phyloP scores from a whole-genome alignment of 2,797 vertebrate genomes.

The Poecilia velifera region DNA sequence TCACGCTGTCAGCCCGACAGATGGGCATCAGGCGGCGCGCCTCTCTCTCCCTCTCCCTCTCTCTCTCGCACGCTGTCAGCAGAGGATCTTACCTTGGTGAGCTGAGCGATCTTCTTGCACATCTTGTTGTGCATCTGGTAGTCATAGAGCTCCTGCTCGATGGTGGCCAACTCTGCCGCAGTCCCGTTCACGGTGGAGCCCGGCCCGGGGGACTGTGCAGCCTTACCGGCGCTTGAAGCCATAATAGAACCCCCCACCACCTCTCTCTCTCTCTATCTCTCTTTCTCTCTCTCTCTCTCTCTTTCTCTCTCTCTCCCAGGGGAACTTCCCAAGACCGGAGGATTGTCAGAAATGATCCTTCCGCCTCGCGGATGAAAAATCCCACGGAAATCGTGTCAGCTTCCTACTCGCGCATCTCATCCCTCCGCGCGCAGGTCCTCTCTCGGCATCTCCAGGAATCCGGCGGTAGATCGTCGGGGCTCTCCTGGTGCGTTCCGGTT shows the following conservation, averaged over 20 bases:
- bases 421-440: conserved; percentile 50
- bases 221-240: conserved; percentile 89
- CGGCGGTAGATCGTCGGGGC: conserved; percentile 65
- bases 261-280: not conserved
- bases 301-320: conserved; percentile 25
- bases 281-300: not conserved
- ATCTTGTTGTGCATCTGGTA: conserved; percentile 92
- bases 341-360: conserved; percentile 56
- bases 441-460: conserved; percentile 57
- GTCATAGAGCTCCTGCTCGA: conserved; percentile 81
- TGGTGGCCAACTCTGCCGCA: conserved; percentile 79
- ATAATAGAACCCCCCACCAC: conserved; percentile 68
- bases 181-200: conserved; percentile 83
- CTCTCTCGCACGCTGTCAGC: conserved; percentile 26
- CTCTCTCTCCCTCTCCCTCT: conserved; percentile 8
- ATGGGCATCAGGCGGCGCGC: conserved; percentile 41
- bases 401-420: conserved; percentile 65
- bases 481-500: conserved; percentile 67
- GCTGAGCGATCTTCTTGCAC: conserved; percentile 99
- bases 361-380: conserved; percentile 54
- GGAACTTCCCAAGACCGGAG: conserved; percentile 69
- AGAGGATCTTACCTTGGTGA: conserved; percentile 90
- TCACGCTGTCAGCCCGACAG: conserved; percentile 26
- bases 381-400: conserved; percentile 60
- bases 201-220: conserved; percentile 77